Evolutionary conservation across 2,113 vertebrate species (phyloP), one percentile per base, ranked within the genome.

Genomic region (Psephotus haematonotus): DNA sequence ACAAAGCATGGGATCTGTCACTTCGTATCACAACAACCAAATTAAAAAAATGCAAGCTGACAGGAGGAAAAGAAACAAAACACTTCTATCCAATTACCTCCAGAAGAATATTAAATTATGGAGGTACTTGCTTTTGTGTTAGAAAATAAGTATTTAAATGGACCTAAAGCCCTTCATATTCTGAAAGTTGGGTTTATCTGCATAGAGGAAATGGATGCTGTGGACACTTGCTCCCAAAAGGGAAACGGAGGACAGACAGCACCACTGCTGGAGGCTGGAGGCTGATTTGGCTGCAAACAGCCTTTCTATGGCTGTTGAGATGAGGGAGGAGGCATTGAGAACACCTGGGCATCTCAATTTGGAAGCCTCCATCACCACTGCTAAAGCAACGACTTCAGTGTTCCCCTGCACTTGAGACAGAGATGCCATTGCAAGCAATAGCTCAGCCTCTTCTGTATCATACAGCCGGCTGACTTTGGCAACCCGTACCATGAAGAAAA

Each of bases 81-180:
- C 83, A 88, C 65, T 95, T 93, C 76, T 92, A 97, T 97, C 82
- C 92, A 94, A 96, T 97, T 97, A 96, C 86, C 94, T 92, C 77
- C 65, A 86, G 88, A 92, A 78, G 64, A 89, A 92, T 94, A 97
- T 97, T 97, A 88, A 95, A 94, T 97, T 95, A 97, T 17, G 6
- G 29, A 20, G 17, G 41, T 46, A 75, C 49, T 96, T 81, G 69
- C 77, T 88, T 90, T 95, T 94, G 60, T 97, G 82, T 78, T 90
- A 88, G 94, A 62, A 92, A 97, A 33, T 92, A 95, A 93, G 83
- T 83, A 93, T 94, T 96, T 94, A 95, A 94, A 95, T 79, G 62
- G 76, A 65, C 59, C 8, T 53, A 41, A 88, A 90, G 43, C 88
- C 92, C 85, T 84, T 87, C 50, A 49, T 90, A 72, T 88, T 86